These are phyloP conservation scores for Dynastes maya DNA, from an alignment of 2,888 invertebrate genomes.

Conservation along the genomic window DNA sequence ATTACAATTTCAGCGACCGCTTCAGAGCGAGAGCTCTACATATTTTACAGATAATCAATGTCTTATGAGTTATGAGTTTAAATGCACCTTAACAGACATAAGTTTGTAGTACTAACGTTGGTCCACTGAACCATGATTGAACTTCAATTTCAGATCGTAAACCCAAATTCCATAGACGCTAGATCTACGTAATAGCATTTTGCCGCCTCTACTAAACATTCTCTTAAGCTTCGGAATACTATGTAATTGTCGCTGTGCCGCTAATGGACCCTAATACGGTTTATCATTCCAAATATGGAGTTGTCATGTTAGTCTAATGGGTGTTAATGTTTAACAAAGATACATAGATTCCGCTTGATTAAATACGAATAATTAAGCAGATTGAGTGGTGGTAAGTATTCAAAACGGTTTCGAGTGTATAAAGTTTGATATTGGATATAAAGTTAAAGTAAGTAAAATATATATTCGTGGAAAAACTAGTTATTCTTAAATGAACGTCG, in stretches of 20 bases:
- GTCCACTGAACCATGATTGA: too few relatives aligned
- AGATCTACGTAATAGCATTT: neutral
- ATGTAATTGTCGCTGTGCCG: constrained; percentile 34
- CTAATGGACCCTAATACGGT: constrained; percentile 44
- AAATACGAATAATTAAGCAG: neutral
- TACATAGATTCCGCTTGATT: constrained; percentile 23
- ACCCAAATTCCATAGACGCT: too few relatives aligned
- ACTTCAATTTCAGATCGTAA: too few relatives aligned
- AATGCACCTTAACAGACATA: too few relatives aligned
- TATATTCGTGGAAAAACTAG: too few relatives aligned
- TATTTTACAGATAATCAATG: too few relatives aligned
- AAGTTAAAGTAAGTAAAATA: too few relatives aligned
- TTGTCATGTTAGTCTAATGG: constrained; percentile 44
- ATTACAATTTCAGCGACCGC: too few relatives aligned
- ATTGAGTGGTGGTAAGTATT: neutral
- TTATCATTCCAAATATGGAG: constrained; percentile 48
- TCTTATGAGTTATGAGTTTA: too few relatives aligned
- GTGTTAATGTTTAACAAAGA: constrained; percentile 35
- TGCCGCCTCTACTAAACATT: constrained; percentile 7
- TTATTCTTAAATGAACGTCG: too few relatives aligned
- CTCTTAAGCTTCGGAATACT: constrained; percentile 16
- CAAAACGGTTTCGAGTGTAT: neutral
- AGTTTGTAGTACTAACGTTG: too few relatives aligned
- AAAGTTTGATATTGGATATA: neutral
- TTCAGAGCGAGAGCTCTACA: too few relatives aligned